Conservation (phyloP, 2,113 vertebrate genomes). For the Riparia riparia region DNA sequence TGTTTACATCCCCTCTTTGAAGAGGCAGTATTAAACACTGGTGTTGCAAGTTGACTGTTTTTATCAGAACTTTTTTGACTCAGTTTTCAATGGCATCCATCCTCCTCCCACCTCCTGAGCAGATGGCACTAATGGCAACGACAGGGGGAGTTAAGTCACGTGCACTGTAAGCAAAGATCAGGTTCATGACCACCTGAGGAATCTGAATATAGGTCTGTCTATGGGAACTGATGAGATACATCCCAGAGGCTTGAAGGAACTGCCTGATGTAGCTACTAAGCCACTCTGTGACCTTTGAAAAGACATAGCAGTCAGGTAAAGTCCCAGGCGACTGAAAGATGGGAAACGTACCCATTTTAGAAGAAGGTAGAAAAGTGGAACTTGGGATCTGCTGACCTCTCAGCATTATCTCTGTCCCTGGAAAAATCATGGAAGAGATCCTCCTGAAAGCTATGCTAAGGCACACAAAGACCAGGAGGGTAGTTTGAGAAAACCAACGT, state of each 20-base stretch:
- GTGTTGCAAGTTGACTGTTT: neutral
- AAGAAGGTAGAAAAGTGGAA: neutral
- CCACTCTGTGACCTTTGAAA: neutral
- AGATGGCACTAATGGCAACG: neutral
- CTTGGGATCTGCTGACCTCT: neutral
- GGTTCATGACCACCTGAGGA: neutral
- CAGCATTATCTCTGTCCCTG: neutral
- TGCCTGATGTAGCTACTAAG: neutral
- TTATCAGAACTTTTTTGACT: neutral
- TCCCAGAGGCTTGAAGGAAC: too few species aligned
- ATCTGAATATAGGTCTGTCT: neutral
- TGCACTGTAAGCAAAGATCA: too few species aligned
- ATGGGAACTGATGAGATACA: neutral
- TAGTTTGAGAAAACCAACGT: neutral
- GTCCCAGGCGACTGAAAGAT: neutral
- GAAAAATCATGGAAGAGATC: neutral
- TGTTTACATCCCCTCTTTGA: neutral
- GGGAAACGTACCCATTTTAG: neutral
- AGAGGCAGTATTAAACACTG: neutral
- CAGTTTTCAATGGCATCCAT: neutral
- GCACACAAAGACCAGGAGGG: too few species aligned
- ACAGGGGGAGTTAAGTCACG: neutral
- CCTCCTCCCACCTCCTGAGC: neutral
- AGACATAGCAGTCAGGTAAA: neutral
- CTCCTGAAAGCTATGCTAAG: neutral